Evolutionary conservation across 1,140 invertebrate species (phyloP).

Genomic region (Heterodera carotae): DNA sequence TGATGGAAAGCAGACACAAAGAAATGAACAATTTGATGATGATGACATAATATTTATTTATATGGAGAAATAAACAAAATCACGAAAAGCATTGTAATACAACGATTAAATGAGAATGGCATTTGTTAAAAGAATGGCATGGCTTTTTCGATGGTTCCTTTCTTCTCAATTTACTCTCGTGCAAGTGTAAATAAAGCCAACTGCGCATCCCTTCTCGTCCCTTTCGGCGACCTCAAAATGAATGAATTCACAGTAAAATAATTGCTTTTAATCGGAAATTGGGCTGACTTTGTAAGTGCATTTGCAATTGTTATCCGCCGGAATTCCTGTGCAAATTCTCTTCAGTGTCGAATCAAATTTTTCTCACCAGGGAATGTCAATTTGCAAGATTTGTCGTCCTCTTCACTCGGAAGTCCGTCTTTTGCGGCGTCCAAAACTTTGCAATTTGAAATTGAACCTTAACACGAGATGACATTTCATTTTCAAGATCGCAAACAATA

Average conservation of each 20-base stretch:
- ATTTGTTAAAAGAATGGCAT: too few species aligned
- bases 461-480: too few species aligned
- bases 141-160: background rate
- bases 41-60: too few species aligned
- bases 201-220: constrained; percentile 59
- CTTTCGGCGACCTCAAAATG: constrained; percentile 50
- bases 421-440: constrained; percentile 49
- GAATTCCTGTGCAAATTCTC: constrained; percentile 34
- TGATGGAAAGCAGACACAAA: too few species aligned
- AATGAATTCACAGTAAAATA: too few species aligned
- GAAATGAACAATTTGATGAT: too few species aligned
- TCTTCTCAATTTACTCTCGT: background rate
- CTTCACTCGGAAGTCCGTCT: constrained; percentile 37
- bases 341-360: constrained; percentile 6
- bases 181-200: constrained; percentile 59
- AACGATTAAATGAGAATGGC: too few species aligned
- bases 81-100: too few species aligned
- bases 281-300: constrained; percentile 44
- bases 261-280: too few species aligned
- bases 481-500: too few species aligned
- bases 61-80: too few species aligned
- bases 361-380: constrained; percentile 47
- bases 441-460: constrained; percentile 54
- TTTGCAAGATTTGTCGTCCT: constrained; percentile 46
- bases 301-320: constrained; percentile 48